Evolutionary conservation across 2,797 vertebrate genomes (phyloP), one percentile per base, ranked within the genome.

Genomic region (Spinibarbus caldwelli): DNA sequence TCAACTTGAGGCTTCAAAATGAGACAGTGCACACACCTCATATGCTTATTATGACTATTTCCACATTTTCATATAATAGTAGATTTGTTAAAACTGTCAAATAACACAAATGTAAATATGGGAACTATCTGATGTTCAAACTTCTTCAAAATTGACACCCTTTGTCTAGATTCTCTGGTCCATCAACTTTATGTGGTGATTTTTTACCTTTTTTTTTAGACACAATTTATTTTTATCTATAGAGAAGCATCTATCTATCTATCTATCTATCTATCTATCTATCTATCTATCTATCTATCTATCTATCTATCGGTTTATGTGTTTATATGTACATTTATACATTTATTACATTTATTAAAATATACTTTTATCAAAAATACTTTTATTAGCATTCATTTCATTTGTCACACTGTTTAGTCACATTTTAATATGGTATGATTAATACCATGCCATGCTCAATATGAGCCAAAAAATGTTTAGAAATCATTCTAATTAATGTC

Each of bases 31-130:
- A 11, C 57, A 29, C 57, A 62, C 11, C n/a, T 59, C 10, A 6
- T 59, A 26, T 14, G 57, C 10, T 21, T 15, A 43, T 41, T n/a
- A n/a, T n/a, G n/a, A n/a, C n/a, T n/a, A 26, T 17, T 82, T 72
- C 23, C 15, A 26, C 34, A 62, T 76, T 76, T 81, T 70, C 43
- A 85, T 66, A 34, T 52, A 75, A 45, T 23, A 75, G 8, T 34
- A 21, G 10, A n/a, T 31, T 38, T 14, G 1, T 57, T 57, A 10
- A 77, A n/a, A 52, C 29, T 34, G 45, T 26, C 12, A 49, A 52
- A 29, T 34, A 31, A 34, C 45, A 34, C 71, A 49, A 21, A 73
- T 36, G 21, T 31, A n/a, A 76, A 57, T 36, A 34, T 67, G 9
- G 57, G 78, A 80, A 66, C 9, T 38, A 47, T 79, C 41, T 34